Evolutionary conservation across 2,888 invertebrate genomes (phyloP).

Genomic region (Rambutsinella grinnellia): DNA sequence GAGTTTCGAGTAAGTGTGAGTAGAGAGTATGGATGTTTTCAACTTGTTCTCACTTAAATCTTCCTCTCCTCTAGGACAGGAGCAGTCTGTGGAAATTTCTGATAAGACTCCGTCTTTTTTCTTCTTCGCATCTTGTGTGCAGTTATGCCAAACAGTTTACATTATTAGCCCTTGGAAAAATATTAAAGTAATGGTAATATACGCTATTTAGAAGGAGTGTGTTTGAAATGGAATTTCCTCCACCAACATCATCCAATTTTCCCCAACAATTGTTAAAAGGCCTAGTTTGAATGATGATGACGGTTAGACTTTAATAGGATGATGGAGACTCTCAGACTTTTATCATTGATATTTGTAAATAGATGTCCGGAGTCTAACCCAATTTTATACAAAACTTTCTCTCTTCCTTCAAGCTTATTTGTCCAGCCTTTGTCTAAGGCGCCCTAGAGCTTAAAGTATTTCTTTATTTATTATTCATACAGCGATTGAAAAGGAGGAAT

Average conservation of each 20-base stretch:
- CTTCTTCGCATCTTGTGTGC: background rate
- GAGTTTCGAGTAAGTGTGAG: background rate
- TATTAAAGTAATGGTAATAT: background rate
- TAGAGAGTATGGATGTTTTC: constrained; percentile 19
- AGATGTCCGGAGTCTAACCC: background rate
- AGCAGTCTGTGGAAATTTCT: constrained; percentile 43
- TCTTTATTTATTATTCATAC: too few species aligned
- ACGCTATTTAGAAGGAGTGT: background rate
- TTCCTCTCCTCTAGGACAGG: constrained; percentile 33
- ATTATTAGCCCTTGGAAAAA: background rate
- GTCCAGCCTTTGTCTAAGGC: too few species aligned
- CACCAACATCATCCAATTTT: background rate
- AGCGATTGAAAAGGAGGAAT: too few species aligned
- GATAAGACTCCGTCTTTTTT: constrained; percentile 13
- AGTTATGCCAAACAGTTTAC: background rate
- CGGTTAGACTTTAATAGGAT: background rate
- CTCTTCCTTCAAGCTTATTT: too few species aligned
- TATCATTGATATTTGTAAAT: background rate
- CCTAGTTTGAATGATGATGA: background rate
- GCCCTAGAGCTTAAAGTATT: too few species aligned
- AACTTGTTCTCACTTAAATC: constrained; percentile 40
- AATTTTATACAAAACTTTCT: too few species aligned
- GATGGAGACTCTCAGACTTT: background rate
- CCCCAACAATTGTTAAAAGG: background rate
- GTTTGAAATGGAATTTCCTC: background rate